Evolutionary conservation across 2,888 invertebrate species (phyloP).

Genomic region (Ceratothoa steindachneri): DNA sequence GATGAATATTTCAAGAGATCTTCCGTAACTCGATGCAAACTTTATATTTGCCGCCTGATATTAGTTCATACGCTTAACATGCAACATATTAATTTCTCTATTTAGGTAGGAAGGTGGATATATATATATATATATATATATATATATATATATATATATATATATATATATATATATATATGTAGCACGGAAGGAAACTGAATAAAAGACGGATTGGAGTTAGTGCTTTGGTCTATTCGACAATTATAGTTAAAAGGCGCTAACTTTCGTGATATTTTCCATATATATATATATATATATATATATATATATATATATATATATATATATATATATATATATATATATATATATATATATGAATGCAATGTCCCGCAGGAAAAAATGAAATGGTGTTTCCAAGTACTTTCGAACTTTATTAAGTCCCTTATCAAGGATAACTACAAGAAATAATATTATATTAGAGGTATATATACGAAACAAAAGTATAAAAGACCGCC

Average conservation of each 20-base stretch:
- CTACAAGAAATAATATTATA: no score
- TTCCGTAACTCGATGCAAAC: not conserved
- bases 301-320: not conserved
- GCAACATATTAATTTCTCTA: not conserved
- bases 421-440: no score
- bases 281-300: not conserved
- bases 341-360: conserved; percentile 17
- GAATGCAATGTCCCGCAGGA: not conserved
- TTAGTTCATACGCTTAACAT: not conserved
- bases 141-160: not conserved
- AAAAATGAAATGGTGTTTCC: no score
- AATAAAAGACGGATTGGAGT: no score
- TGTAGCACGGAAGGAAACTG: no score
- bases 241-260: not conserved
- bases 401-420: no score
- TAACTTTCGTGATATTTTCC: no score
- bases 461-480: no score
- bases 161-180: not conserved
- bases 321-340: conserved; percentile 7
- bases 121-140: not conserved
- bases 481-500: no score
- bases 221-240: no score
- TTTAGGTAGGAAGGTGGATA: not conserved
- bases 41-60: not conserved
- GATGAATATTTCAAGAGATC: not conserved